A percentile compares a stretch with the other conserved stretches of the same genome.
Conservation (phyloP, 2,113 vertebrate genomes). For the Madoqua kirkii region DNA sequence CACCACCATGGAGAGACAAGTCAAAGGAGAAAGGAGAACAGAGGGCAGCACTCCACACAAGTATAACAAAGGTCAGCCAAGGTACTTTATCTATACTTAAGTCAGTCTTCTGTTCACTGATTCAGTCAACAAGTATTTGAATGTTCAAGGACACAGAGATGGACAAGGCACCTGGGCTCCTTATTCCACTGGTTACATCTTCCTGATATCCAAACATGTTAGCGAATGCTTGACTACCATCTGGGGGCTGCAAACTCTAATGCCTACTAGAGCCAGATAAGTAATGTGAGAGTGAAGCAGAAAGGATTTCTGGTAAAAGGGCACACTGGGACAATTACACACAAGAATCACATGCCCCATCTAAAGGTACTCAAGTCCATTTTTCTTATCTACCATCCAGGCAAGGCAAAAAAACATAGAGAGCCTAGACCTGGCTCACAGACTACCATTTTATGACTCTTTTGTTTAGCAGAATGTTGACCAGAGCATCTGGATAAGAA, state of each 20-base stretch:
- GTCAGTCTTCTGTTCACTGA: neutral
- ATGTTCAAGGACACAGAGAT: neutral
- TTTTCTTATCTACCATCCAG: neutral
- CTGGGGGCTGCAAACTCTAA: neutral
- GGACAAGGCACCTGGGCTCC: neutral
- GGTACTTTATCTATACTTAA: neutral
- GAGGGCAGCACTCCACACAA: neutral
- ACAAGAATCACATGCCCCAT: neutral
- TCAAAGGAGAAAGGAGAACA: neutral
- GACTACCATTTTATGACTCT: neutral
- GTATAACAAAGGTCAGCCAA: neutral
- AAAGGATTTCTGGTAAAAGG: neutral
- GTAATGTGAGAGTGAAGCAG: neutral
- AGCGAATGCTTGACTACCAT: neutral
- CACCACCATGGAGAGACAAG: neutral
- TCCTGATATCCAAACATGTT: neutral
- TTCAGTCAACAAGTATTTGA: neutral
- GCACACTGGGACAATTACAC: neutral
- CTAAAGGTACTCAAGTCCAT: neutral
- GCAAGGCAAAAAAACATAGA: neutral
- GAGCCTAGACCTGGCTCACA: neutral
- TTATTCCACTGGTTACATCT: neutral
- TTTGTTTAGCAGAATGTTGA: neutral
- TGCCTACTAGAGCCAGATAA: neutral
- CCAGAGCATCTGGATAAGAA: neutral